Evolutionary conservation across 2,888 invertebrate species (phyloP).

Genomic region (Acanthoscelides obtectus): DNA sequence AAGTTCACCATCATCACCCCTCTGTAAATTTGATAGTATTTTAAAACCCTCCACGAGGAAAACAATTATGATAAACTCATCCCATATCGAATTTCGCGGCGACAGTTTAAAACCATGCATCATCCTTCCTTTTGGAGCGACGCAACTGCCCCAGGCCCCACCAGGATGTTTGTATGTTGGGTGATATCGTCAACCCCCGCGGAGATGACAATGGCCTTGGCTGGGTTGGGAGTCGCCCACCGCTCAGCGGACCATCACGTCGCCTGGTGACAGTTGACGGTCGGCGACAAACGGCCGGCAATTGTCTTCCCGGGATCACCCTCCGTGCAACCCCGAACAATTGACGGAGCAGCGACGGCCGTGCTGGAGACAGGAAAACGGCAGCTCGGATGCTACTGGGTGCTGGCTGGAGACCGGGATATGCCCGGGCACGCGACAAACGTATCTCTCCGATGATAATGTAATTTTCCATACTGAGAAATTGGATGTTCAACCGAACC

Average conservation of each 20-base stretch:
- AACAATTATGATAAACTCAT: too few species aligned
- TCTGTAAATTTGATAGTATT: too few species aligned
- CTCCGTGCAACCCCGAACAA: conserved; percentile 36
- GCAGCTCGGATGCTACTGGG: neutral
- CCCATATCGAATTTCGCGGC: too few species aligned
- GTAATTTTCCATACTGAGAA: too few species aligned
- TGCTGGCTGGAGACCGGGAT: neutral
- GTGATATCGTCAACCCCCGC: neutral
- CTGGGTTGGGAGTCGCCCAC: neutral
- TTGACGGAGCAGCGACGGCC: conserved; percentile 18
- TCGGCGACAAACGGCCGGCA: conserved; percentile 6
- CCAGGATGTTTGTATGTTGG: neutral
- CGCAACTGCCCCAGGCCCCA: neutral
- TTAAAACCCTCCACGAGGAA: too few species aligned
- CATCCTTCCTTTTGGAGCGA: too few species aligned
- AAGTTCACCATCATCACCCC: too few species aligned
- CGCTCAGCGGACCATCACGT: neutral
- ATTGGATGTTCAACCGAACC: too few species aligned
- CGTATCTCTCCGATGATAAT: too few species aligned
- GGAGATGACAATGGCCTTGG: too few species aligned
- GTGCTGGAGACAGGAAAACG: conserved; percentile 2
- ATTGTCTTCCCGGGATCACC: conserved; percentile 27
- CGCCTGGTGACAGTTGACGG: neutral
- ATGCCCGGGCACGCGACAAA: neutral
- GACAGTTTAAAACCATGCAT: too few species aligned